Percentiles rank a stretch among this genome's conserved stretches.
phyloP scores from a whole-genome alignment of 2,888 invertebrate species.

The Drosophila borealis region DNA sequence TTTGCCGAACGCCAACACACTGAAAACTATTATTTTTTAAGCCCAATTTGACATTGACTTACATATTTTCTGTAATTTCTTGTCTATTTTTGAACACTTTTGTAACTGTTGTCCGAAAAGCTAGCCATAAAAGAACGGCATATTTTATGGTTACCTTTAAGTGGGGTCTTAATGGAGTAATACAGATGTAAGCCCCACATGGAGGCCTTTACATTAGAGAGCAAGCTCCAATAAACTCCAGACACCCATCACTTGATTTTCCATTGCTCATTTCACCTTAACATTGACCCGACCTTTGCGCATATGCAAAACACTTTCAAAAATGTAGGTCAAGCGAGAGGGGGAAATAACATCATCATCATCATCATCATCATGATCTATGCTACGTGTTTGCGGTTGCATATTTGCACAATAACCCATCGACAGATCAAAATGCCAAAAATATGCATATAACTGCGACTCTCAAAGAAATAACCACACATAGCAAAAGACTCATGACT shows the following conservation, averaged over 20 bases:
- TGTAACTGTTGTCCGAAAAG: constrained; percentile 17
- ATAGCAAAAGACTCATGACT: neutral
- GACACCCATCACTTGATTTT: constrained; percentile 14
- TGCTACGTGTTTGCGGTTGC: constrained; percentile 66
- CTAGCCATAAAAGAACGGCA: constrained; percentile 34
- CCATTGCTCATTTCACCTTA: constrained; percentile 59
- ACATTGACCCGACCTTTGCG: constrained; percentile 65
- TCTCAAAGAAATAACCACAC: constrained; percentile 14
- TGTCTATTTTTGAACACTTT: constrained; percentile 12
- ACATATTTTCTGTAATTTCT: constrained; percentile 44
- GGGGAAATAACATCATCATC: constrained; percentile 30
- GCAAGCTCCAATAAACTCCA: constrained; percentile 9
- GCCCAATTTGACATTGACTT: constrained; percentile 68
- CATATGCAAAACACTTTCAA: constrained; percentile 37
- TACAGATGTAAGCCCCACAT: neutral
- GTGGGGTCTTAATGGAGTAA: neutral
- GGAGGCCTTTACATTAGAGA: neutral
- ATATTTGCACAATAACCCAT: constrained; percentile 53
- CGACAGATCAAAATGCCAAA: constrained; percentile 23
- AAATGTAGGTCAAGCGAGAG: constrained; percentile 55
- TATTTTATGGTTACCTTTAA: constrained; percentile 18
- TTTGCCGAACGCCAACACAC: constrained; percentile 38
- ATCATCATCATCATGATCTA: constrained; percentile 18
- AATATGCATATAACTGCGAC: constrained; percentile 19
- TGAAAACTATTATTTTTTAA: constrained; percentile 40